These are phyloP conservation scores for Lampris megalopsis DNA, from an alignment of 2,113 vertebrate genomes.

Conservation along the genomic window DNA sequence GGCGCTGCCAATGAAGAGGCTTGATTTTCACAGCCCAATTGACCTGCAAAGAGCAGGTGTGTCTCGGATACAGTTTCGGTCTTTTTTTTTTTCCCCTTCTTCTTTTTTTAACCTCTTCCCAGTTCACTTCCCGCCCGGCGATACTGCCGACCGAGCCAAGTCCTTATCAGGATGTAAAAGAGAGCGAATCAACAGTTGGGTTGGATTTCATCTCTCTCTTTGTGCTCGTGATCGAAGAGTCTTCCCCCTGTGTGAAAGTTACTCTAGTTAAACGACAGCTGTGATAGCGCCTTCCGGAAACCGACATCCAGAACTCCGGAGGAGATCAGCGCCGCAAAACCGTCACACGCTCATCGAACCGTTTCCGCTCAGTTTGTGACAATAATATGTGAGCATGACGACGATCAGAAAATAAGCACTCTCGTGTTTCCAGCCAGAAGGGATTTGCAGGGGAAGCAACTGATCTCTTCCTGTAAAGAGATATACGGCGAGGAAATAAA, in stretches of 20 bases:
- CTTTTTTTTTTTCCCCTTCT: constrained; percentile 16
- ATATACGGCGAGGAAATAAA: constrained; percentile 72
- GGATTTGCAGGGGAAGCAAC: constrained; percentile 65
- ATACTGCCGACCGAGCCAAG: constrained; percentile 31
- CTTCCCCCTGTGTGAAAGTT: not conserved
- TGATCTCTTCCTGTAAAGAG: constrained; percentile 75
- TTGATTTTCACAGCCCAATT: constrained; percentile 76
- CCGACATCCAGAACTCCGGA: constrained; percentile 29
- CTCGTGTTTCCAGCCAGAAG: constrained; percentile 69
- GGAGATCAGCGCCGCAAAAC: constrained; percentile 12
- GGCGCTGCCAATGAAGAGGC: constrained; percentile 68
- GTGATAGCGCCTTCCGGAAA: constrained; percentile 29
- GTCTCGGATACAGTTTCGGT: constrained; percentile 81
- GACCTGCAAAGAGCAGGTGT: constrained; percentile 82
- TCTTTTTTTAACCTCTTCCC: constrained; percentile 2
- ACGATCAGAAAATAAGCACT: constrained; percentile 49
- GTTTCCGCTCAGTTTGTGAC: constrained; percentile 62
- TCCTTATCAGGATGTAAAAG: constrained; percentile 46
- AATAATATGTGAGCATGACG: constrained; percentile 64
- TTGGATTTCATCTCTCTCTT: constrained; percentile 4
- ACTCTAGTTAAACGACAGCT: not conserved
- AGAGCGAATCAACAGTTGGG: constrained; percentile 38
- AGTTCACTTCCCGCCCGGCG: constrained; percentile 60
- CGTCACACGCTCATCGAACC: constrained; percentile 42
- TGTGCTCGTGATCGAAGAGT: constrained; percentile 12